Evolutionary conservation across 2,113 vertebrate species (phyloP), one percentile per base, ranked within the genome.

Genomic region (Sapayoa aenigma): DNA sequence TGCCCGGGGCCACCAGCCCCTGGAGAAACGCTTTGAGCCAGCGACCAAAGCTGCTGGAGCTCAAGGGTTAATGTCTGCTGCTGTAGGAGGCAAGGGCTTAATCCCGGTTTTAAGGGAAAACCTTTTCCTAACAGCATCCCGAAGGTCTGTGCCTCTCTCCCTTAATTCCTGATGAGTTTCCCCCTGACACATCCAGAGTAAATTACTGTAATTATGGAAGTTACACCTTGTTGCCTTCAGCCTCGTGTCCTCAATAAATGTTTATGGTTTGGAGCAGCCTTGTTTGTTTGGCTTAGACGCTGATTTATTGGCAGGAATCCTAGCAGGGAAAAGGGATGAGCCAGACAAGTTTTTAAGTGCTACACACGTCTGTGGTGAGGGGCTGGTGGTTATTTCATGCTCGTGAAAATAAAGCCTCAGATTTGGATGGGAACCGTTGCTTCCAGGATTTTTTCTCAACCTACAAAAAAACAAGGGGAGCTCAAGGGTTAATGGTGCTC

Each of bases 271-370:
- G 62, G 79, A 81, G 90, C 87, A 79, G 82, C 76, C 75, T 87
- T 78, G 27, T 94, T 94, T 97, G 77, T 91, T 91, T 95, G 91
- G 84, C 79, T 76, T 20, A 68, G 67, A 80, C 79, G 65, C 55
- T 67, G 90, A 95, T 96, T 93, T 90, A 92, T 59, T 96, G 96
- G 87, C 92, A 95, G 76, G 50, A 89, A 76, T 91, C 86, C 89
- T 93, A 21, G 85, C 69, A 68, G 77, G 75, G 59, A 62, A 71
- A 84, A 84, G 88, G 72, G 58, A 90, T 53, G 93, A 94, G 91
- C 86, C 93, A 90, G 88, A 52, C 52, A 31, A 73, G 56, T 90
- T 85, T 85, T 39, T 11, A 58, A 41, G 49, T 39, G 46, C 84
- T 67, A 1, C 30, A 22, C 46, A 5, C 21, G 13, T 6, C 58